A percentile compares a stretch with the other conserved stretches of the same genome.
phyloP scores from a whole-genome alignment of 2,113 vertebrate genomes.

The Promerops cafer region DNA sequence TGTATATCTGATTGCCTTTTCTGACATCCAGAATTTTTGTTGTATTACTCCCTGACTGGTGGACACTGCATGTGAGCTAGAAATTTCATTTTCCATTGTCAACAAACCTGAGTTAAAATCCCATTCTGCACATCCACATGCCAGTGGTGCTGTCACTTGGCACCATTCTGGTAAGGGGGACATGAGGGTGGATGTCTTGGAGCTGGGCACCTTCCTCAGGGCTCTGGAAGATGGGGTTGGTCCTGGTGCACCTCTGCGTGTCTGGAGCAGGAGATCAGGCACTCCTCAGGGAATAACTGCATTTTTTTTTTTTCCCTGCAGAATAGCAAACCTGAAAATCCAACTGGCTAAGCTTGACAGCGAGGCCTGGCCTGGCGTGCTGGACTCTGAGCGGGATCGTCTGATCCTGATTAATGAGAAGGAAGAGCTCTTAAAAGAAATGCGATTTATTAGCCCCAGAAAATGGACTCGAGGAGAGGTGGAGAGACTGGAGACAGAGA shows the following conservation, averaged over 20 bases:
- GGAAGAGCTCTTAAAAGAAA: constrained; percentile 95
- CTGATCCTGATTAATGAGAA: constrained; percentile 96
- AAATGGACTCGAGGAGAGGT: constrained; percentile 83
- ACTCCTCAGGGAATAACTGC: background rate
- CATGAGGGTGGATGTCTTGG: background rate
- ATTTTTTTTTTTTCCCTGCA: constrained; percentile 22
- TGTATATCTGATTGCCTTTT: background rate
- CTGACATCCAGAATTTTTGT: background rate
- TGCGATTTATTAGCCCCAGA: constrained; percentile 85
- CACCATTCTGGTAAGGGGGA: fast-evolving
- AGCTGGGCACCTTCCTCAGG: background rate
- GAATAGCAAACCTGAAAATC: constrained; percentile 93
- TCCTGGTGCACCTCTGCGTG: fast-evolving
- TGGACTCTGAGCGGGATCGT: constrained; percentile 93
- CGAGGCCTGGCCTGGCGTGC: constrained; percentile 93
- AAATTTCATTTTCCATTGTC: background rate
- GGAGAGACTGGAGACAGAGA: constrained; percentile 84
- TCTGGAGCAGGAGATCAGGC: background rate
- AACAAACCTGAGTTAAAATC: background rate
- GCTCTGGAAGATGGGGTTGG: background rate
- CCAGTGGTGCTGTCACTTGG: background rate
- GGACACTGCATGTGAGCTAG: background rate
- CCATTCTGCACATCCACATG: background rate
- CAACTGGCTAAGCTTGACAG: constrained; percentile 94
- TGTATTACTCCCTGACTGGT: background rate